A percentile compares a stretch with the other conserved stretches of the same genome.
Evolutionary conservation across 2,113 vertebrate species (phyloP).

Genomic region (Clinocottus analis): DNA sequence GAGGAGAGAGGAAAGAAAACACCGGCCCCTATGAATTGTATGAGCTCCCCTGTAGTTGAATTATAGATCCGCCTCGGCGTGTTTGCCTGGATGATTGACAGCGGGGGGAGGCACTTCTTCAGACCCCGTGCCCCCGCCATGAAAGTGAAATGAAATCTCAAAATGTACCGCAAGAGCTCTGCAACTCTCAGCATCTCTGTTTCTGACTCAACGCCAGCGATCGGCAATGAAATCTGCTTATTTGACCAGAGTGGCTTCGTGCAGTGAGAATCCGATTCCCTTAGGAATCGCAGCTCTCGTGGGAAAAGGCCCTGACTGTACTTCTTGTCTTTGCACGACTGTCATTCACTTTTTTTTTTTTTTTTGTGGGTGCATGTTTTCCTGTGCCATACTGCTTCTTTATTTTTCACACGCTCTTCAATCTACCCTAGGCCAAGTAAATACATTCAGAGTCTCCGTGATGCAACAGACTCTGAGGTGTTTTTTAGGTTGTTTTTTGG

Average conservation of each 20-base stretch:
- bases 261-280: slow-evolving; percentile 64
- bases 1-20: slow-evolving; percentile 50
- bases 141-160: slow-evolving; percentile 77
- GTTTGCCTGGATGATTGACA: slow-evolving; percentile 81
- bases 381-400: neutral
- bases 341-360: slow-evolving; percentile 52
- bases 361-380: slow-evolving; percentile 35
- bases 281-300: slow-evolving; percentile 54
- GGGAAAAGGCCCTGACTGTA: slow-evolving; percentile 61
- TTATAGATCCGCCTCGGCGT: slow-evolving; percentile 79
- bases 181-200: slow-evolving; percentile 65
- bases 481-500: slow-evolving; percentile 7
- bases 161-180: slow-evolving; percentile 71
- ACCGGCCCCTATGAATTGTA: slow-evolving; percentile 78
- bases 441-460: slow-evolving; percentile 15
- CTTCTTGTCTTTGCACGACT: slow-evolving; percentile 49
- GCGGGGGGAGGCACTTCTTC: slow-evolving; percentile 75
- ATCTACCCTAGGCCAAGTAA: slow-evolving; percentile 31
- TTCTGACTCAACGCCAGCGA: slow-evolving; percentile 70
- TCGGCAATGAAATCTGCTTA: slow-evolving; percentile 69
- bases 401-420: slow-evolving; percentile 1
- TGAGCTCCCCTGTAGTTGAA: slow-evolving; percentile 79
- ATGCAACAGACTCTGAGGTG: slow-evolving; percentile 3
- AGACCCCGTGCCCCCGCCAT: slow-evolving; percentile 76
- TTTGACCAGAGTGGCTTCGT: slow-evolving; percentile 66